Evolutionary conservation across 30 jellyfish, hydroid and myxozoan genomes (phyloP).

Genomic region (Cassiopea andromeda): DNA sequence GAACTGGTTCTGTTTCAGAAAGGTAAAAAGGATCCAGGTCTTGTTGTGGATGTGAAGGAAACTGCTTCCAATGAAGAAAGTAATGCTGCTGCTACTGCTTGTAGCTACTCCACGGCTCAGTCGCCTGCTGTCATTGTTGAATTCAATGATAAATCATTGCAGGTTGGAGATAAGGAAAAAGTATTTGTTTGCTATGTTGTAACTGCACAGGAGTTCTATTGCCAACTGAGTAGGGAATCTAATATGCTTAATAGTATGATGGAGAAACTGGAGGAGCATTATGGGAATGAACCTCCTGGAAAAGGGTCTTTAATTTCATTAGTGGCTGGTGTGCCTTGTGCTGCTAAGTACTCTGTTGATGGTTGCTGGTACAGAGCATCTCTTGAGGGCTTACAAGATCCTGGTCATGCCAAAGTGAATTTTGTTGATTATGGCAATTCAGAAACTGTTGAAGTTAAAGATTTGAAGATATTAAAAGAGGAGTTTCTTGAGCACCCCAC

Average conservation of each 20-base stretch:
- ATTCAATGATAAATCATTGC: constrained; percentile 7
- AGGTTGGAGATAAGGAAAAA: constrained; percentile 18
- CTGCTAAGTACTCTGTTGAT: constrained; percentile 39
- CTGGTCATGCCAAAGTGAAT: constrained; percentile 25
- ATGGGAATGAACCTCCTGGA: constrained; percentile 1
- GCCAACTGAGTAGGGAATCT: constrained; percentile 48
- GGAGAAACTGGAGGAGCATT: constrained; percentile 38
- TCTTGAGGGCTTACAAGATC: background rate
- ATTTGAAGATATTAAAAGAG: constrained; percentile 9
- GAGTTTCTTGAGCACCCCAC: constrained; percentile 13
- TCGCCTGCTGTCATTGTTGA: constrained; percentile 70
- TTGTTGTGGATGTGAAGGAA: constrained; percentile 16
- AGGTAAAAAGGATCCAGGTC: constrained; percentile 26
- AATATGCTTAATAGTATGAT: constrained; percentile 43
- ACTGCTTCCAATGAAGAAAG: background rate
- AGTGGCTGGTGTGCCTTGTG: constrained; percentile 52
- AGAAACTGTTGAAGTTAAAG: background rate
- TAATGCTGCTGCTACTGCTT: background rate
- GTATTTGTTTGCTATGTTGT: constrained; percentile 47
- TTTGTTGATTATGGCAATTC: constrained; percentile 68
- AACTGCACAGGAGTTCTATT: constrained; percentile 55
- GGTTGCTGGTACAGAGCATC: constrained; percentile 72
- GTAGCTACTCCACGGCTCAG: background rate
- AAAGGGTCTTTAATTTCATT: background rate
- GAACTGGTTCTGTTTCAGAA: background rate